Conservation (phyloP, 2,113 vertebrate genomes). For the Odontesthes bonariensis region DNA sequence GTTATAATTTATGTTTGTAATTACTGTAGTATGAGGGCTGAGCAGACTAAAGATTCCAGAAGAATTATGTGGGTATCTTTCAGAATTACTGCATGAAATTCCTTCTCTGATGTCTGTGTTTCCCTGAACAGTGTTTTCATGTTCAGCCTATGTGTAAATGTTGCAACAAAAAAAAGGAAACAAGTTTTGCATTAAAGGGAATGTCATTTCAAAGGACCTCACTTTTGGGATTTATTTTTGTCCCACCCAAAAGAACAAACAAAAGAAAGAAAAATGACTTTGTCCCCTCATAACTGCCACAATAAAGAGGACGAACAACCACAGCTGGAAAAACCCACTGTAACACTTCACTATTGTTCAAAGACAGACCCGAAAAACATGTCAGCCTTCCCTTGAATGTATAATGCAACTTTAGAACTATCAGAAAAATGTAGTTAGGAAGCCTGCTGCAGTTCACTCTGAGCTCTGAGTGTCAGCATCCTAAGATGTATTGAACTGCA, state of each 20-base stretch:
- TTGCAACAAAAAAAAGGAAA: not conserved
- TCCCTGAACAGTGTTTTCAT: not conserved
- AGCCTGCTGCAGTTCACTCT: not conserved
- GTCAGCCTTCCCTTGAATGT: not conserved
- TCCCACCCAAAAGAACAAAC: too few relatives aligned
- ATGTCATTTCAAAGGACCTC: too few relatives aligned
- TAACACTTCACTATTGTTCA: not conserved
- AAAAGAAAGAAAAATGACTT: not conserved
- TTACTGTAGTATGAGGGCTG: too few relatives aligned
- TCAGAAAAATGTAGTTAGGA: not conserved
- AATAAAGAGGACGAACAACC: not conserved
- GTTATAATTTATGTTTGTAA: too few relatives aligned
- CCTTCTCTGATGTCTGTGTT: too few relatives aligned
- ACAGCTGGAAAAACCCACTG: not conserved
- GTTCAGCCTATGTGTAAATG: not conserved
- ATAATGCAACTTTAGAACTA: not conserved
- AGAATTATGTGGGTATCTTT: too few relatives aligned
- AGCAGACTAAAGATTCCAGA: too few relatives aligned
- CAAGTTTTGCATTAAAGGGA: not conserved
- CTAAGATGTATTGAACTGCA: not conserved
- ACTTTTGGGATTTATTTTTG: rapidly evolving
- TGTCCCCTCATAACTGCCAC: not conserved
- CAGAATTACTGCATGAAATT: too few relatives aligned
- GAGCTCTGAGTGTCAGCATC: too few relatives aligned
- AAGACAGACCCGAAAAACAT: not conserved